Base-by-base conservation (phyloP, 2,113 vertebrate genomes). In the Cepphus grylle region DNA sequence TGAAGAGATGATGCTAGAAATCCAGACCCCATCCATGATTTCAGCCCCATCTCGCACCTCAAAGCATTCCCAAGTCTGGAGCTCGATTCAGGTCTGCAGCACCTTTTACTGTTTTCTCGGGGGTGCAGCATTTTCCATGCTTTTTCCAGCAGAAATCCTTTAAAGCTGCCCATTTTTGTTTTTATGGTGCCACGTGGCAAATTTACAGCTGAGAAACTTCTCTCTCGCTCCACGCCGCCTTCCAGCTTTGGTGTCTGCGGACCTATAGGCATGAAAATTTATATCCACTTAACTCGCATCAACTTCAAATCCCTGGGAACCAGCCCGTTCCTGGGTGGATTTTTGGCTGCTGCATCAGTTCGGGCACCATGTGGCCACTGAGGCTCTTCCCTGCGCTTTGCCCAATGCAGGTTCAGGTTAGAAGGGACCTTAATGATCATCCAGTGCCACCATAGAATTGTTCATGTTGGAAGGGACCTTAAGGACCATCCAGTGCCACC, bases 351-450 rank as follows among this genome's bases (percentile, higher is more conserved):
- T 63, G 45, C 66, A 56, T 47, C 45, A 15, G 2, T 34, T 82
- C 4, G 3, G 80, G 70, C 78, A 81, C 38, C 43, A 12, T 0
- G 1, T 40, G 62, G 58, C 45, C 17, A 19, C 49, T 0, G 12
- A 89, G 34, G 29, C 22, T 23, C 26, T 90, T 27, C 53, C 49
- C 34, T 23, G 13, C 0, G 9, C 45, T 65, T 58, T 53, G 56
- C 29, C 38, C 40, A 0, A 4, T 0, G 12, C 71, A 19, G 18
- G 18, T 45, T 45, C 8, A 4, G 43, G 43, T 45, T 22, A 22
- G 47, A 49, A 22, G 47, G 21, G 47, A 49, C 47, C 21, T 49
- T 12, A 49, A 22, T 6, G 11, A 22, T 22, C 47, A 21, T 22
- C 47, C 47, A 22, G 47, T 49, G 47, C 47, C 47, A 47, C 47